Evolutionary conservation across 2,113 vertebrate genomes (phyloP).

Genomic region (Paradisaea rubra): DNA sequence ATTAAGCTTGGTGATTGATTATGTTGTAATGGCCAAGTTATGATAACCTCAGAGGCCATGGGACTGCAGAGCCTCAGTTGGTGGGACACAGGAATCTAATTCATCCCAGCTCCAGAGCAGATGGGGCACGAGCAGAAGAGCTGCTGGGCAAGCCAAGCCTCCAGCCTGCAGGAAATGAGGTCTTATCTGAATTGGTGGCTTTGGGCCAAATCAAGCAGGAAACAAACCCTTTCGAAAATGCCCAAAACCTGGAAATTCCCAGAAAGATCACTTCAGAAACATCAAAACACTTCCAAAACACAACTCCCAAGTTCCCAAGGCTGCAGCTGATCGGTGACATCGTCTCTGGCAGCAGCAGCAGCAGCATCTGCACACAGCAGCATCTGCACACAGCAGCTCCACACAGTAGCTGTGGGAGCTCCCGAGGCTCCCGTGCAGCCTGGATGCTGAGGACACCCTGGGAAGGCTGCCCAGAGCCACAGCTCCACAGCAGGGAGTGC

Average conservation of each 20-base stretch:
- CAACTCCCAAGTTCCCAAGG: not conserved
- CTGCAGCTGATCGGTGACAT: not conserved
- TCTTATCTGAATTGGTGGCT: not conserved
- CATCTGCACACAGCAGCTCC: not conserved
- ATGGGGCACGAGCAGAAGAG: not conserved
- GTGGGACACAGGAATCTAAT: not conserved
- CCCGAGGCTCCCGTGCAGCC: not conserved
- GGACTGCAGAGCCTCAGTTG: not conserved
- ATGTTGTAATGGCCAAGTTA: not conserved
- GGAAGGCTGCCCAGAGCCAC: not conserved
- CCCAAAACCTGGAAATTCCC: not conserved
- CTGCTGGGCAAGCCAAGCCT: not conserved
- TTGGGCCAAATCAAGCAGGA: constrained; percentile 22
- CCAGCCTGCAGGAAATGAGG: not conserved
- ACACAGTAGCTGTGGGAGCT: not conserved
- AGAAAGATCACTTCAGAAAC: not conserved
- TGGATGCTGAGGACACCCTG: not conserved
- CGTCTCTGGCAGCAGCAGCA: not conserved
- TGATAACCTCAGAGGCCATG: not conserved
- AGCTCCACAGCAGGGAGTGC: not conserved
- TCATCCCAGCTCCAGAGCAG: not conserved
- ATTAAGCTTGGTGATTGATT: not conserved
- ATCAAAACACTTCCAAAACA: not conserved
- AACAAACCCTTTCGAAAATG: constrained; percentile 13
- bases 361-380: not conserved